Base-by-base conservation (phyloP, 2,113 vertebrate species). In the Leptodactylus fuscus region DNA sequence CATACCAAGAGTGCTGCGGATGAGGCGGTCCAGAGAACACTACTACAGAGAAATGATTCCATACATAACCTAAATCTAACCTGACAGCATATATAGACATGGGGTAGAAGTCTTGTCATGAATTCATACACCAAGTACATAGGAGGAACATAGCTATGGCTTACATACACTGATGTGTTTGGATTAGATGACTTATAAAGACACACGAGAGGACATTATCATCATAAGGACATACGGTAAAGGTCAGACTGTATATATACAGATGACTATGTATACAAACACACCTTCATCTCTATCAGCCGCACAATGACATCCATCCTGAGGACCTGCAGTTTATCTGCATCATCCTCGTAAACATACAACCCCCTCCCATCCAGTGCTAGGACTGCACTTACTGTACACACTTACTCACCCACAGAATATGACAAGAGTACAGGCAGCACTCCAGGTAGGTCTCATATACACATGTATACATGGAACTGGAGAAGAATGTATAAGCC, bases 361-460 rank as follows among this genome's bases (percentile, higher is more conserved):
- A 38, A 34, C 74, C 88, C 75, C 85, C 88, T 70, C 92, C 87
- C 79, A 94, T 91, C 90, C 90, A 89, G 74, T 79, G 88, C 32
- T 87, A 76, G 53, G 60, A 69, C 60, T 87, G 89, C 62, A 73
- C 88, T 88, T 87, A 87, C 75, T 77, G 48, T 88, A 88, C n/a
- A 46, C 87, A 87, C 90, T 83, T 41, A 46, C 55, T n/a, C 51
- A 81, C 60, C 60, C 27, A 38, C 73, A 51, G 53, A 15, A 46
- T 58, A n/a, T 7, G 16, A 11, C 32, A 36, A 29, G 48, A 22
- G 73, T 49, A 32, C 5, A 77, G 24, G 70, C 24, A 29, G 48
- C 58, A n/a, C 41, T 22, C 22, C 29, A 78, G 73, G 58, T 85
- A 75, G 49, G 38, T 44, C 41, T 55, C 62, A 2, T 32, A n/a